Evolutionary conservation across 2,888 invertebrate species (phyloP).

Genomic region (Psococerastis gibbosa): DNA sequence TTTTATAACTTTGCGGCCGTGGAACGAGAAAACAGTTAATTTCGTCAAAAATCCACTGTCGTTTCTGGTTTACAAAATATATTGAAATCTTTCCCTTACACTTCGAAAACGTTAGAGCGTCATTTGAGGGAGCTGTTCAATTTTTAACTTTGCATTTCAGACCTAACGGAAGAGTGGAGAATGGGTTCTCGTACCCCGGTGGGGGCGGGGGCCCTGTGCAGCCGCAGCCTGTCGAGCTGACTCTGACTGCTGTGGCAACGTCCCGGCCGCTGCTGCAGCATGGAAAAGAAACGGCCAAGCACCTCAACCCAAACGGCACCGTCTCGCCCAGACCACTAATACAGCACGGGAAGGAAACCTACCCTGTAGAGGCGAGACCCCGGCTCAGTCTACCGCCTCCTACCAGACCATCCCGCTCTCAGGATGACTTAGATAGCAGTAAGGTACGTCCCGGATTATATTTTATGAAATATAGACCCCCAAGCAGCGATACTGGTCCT

Average conservation of each 20-base stretch:
- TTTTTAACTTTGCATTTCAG: not conserved
- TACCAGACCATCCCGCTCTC: not conserved
- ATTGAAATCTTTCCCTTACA: too few species aligned
- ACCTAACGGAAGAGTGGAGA: slow-evolving; percentile 6
- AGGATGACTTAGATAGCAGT: not conserved
- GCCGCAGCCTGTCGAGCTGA: slow-evolving; percentile 4
- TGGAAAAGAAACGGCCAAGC: not conserved
- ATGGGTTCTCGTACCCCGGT: not conserved
- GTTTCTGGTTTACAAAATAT: too few species aligned
- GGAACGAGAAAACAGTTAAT: too few species aligned
- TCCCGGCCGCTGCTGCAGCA: not conserved
- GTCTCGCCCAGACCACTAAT: not conserved
- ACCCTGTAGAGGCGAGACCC: not conserved
- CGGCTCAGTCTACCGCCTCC: slow-evolving; percentile 1
- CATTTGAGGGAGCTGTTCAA: too few species aligned
- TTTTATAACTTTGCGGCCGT: too few species aligned
- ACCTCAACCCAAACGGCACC: not conserved
- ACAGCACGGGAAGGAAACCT: not conserved
- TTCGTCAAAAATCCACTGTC: too few species aligned
- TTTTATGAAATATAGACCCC: too few species aligned
- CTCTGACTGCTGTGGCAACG: not conserved
- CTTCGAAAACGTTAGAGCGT: too few species aligned
- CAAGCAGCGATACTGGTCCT: too few species aligned
- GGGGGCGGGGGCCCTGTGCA: not conserved
- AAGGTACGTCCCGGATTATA: too few species aligned